These are phyloP conservation scores for Acronicta leporina DNA, from an alignment of 2,888 invertebrate genomes.

Conservation along the genomic window DNA sequence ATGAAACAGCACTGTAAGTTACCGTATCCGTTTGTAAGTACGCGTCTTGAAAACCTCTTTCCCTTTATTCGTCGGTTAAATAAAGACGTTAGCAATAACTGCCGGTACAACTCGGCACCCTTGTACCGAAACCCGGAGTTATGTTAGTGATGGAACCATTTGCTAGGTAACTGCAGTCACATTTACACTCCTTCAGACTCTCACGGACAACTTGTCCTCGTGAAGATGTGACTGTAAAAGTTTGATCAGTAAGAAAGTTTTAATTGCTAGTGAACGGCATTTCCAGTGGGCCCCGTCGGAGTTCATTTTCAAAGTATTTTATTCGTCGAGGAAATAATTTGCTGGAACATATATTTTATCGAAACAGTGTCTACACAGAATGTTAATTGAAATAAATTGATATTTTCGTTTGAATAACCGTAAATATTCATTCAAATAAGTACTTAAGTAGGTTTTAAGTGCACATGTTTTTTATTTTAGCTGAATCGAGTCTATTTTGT, in stretches of 20 bases:
- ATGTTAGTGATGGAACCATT: constrained; percentile 59
- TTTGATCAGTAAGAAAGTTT: constrained; percentile 85
- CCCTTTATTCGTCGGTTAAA: not conserved
- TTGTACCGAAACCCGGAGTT: constrained; percentile 48
- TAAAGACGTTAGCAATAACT: not conserved
- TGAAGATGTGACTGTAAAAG: constrained; percentile 81
- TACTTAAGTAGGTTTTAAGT: too few relatives aligned
- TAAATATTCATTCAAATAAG: not conserved
- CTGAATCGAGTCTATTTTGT: too few relatives aligned
- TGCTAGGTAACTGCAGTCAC: constrained; percentile 65
- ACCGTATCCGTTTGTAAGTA: too few relatives aligned
- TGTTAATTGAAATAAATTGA: constrained; percentile 26
- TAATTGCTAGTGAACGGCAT: constrained; percentile 84
- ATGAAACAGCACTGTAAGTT: too few relatives aligned
- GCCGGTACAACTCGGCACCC: not conserved
- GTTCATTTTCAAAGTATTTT: constrained; percentile 74
- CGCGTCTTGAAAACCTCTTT: not conserved
- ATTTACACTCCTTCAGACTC: constrained; percentile 66
- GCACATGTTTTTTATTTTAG: too few relatives aligned
- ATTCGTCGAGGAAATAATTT: constrained; percentile 69
- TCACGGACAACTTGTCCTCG: constrained; percentile 68
- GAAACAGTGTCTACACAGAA: constrained; percentile 28
- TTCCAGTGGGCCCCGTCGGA: constrained; percentile 67
- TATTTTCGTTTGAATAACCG: constrained; percentile 3
- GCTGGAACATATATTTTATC: constrained; percentile 55